Percentiles rank a stretch among this genome's conserved stretches.
Conservation (phyloP, 2,888 invertebrate species). For the Tetropium fuscum region DNA sequence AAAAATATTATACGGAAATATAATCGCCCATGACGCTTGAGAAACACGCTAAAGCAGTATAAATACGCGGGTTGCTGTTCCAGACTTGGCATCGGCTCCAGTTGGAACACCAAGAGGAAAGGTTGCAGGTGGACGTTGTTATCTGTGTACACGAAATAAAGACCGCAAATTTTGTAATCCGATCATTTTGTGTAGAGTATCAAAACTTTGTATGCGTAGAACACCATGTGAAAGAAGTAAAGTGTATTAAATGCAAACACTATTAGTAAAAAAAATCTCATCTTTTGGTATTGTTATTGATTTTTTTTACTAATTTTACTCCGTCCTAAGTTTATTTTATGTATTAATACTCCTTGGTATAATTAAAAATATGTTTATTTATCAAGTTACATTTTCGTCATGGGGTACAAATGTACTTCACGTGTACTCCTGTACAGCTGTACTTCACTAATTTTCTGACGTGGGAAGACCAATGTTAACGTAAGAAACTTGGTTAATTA, state of each 20-base stretch:
- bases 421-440: no score
- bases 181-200: neutral
- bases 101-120: constrained; percentile 1
- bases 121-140: neutral
- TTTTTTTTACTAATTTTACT: no score
- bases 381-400: no score
- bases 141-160: constrained; percentile 4
- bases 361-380: neutral
- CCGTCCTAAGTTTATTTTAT: neutral
- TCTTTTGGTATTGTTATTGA: neutral
- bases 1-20: constrained; percentile 7
- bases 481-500: no score
- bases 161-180: constrained; percentile 2
- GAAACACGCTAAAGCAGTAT: constrained; percentile 5
- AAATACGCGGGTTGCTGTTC: constrained; percentile 7
- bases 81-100: constrained; percentile 6
- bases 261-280: neutral
- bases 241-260: constrained; percentile 4
- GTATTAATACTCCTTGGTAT: constrained; percentile 1
- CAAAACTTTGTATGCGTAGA: constrained; percentile 4
- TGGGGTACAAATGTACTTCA: no score
- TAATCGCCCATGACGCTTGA: constrained; percentile 1
- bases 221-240: constrained; percentile 8
- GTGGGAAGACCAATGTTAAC: no score
- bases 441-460: no score